Evolutionary conservation across 2,888 invertebrate genomes (phyloP).

Genomic region (Ormyrus rosae): DNA sequence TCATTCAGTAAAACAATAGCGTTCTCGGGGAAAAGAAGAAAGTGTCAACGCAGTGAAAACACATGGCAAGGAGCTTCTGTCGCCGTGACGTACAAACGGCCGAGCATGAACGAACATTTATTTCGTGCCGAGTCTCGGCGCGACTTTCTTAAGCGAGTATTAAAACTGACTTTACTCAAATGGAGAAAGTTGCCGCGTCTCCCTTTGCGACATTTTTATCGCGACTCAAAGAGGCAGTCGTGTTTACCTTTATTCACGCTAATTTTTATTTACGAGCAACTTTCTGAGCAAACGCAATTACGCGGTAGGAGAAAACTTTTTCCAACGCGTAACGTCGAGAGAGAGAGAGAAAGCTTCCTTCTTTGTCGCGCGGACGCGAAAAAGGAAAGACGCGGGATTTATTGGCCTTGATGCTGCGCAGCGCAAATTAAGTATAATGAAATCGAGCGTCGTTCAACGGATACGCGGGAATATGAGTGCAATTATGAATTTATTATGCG

Average conservation of each 20-base stretch:
- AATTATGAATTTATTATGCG: constrained; percentile 25
- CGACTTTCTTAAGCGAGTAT: constrained; percentile 39
- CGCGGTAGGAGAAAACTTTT: background rate
- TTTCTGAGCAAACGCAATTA: constrained; percentile 1
- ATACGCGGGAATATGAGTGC: too few species aligned
- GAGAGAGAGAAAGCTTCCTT: background rate
- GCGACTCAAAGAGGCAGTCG: background rate
- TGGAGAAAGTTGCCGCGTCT: constrained; percentile 15
- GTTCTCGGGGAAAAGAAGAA: background rate
- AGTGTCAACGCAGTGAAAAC: constrained; percentile 3
- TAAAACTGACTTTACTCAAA: constrained; percentile 43
- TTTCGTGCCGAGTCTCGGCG: background rate
- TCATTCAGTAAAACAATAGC: constrained; percentile 17
- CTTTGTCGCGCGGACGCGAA: too few species aligned
- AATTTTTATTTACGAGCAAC: background rate
- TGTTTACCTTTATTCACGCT: constrained; percentile 19
- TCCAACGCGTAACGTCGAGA: background rate
- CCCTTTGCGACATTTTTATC: background rate
- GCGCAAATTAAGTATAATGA: too few species aligned
- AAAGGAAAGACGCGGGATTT: background rate
- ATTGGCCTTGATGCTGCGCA: background rate
- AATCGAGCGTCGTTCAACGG: background rate
- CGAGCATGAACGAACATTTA: constrained; percentile 34
- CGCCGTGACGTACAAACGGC: constrained; percentile 7
- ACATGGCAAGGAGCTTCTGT: constrained; percentile 9